These are phyloP conservation scores for Sinohyriopsis cumingii DNA, from an alignment of 2,888 invertebrate genomes.

Conservation along the genomic window DNA sequence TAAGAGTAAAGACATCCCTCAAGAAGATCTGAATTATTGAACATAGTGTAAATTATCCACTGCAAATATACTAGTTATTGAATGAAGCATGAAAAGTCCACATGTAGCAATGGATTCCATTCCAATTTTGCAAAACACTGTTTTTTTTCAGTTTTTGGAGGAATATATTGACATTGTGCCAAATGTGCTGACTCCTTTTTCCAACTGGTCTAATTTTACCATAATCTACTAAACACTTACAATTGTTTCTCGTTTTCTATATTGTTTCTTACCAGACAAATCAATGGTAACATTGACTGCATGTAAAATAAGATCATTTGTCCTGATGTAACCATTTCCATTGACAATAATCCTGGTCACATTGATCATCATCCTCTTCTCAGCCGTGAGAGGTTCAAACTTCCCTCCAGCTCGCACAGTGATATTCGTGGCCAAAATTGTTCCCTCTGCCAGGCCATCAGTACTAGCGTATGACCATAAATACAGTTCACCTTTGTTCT, in stretches of 20 bases:
- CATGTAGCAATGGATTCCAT: no score
- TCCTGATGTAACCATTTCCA: conserved; percentile 53
- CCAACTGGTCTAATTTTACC: neutral
- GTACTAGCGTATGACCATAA: conserved; percentile 56
- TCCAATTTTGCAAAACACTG: no score
- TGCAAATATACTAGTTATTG: no score
- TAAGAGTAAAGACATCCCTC: no score
- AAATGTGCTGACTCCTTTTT: neutral
- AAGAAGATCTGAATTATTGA: no score
- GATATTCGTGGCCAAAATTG: conserved; percentile 41
- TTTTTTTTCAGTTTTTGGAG: no score
- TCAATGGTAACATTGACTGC: conserved; percentile 56
- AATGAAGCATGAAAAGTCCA: no score
- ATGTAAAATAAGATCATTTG: conserved; percentile 43
- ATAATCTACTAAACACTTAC: neutral
- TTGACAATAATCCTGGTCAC: conserved; percentile 44
- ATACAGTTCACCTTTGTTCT: conserved; percentile 50
- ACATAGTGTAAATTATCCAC: no score
- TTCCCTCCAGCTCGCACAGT: conserved; percentile 55
- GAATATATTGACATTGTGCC: no score
- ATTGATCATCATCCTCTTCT: conserved; percentile 29
- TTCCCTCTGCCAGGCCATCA: conserved; percentile 35
- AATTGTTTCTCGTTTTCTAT: neutral
- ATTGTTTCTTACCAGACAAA: conserved; percentile 45
- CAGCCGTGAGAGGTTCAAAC: conserved; percentile 48